Evolutionary conservation across 2,797 vertebrate species (phyloP).

Genomic region (Alcedo quadribrachys): DNA sequence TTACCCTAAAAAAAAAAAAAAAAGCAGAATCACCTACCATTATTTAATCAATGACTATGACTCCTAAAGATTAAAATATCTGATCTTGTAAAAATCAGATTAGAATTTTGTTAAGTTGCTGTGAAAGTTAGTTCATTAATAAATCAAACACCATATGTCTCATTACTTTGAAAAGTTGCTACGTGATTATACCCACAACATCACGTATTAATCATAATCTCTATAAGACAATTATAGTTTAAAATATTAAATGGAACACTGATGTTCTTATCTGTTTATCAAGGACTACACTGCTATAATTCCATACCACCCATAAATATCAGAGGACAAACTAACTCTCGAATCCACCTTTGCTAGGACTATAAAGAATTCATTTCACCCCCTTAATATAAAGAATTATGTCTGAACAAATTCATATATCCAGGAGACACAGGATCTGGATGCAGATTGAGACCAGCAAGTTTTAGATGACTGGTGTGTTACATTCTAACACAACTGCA

Average conservation of each 20-base stretch:
- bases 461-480: not conserved
- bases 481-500: not conserved
- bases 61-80: not conserved
- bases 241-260: not conserved
- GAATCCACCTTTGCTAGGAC: not conserved
- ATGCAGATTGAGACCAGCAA: not conserved
- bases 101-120: not conserved
- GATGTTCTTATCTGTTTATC: not conserved
- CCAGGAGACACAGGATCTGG: not conserved
- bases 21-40: not conserved
- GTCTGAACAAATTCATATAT: not conserved
- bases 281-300: not conserved
- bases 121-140: not conserved
- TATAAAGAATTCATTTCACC: not conserved
- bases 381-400: not conserved
- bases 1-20: conserved; percentile 34
- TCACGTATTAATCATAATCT: not conserved
- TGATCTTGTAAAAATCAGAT: conserved; percentile 8
- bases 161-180: not conserved
- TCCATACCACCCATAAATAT: not conserved
- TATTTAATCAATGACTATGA: not conserved
- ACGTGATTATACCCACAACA: not conserved
- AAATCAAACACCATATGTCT: not conserved
- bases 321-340: not conserved
- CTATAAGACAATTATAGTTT: not conserved